A percentile compares a stretch with the other conserved stretches of the same genome.
Evolutionary conservation across 2,113 vertebrate species (phyloP).

Genomic region (Colius striatus): DNA sequence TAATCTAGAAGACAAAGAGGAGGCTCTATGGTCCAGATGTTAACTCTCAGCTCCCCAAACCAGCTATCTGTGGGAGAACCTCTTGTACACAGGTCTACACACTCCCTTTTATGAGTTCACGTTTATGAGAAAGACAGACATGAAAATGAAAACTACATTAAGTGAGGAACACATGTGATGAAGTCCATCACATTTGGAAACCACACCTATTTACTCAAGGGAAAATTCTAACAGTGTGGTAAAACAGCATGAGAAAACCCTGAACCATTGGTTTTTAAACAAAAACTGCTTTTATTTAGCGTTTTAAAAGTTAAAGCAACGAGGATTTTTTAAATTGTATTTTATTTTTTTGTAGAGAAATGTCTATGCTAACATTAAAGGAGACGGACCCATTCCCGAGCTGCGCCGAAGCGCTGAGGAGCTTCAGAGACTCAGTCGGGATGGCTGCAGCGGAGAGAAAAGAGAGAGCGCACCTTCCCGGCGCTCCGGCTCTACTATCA

Average conservation of each 20-base stretch:
- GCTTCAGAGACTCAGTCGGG: rapidly evolving
- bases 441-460: too few relatives aligned
- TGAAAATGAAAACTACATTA: rapidly evolving
- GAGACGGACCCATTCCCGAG: background rate
- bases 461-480: background rate
- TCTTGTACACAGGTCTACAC: background rate
- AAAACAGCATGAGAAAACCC: background rate
- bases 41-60: background rate
- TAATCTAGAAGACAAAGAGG: background rate
- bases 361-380: rapidly evolving
- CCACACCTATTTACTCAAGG: rapidly evolving
- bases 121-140: background rate
- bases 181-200: background rate
- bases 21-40: background rate
- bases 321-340: too few relatives aligned
- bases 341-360: too few relatives aligned
- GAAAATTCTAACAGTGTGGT: background rate
- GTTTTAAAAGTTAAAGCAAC: background rate
- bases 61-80: background rate
- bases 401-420: background rate
- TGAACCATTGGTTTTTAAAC: background rate
- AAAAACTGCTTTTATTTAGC: background rate
- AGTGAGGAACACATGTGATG: rapidly evolving
- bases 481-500: too few relatives aligned
- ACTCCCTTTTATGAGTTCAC: background rate